Conservation (phyloP, 2,113 vertebrate species). For the Gallinago jamesoni region DNA sequence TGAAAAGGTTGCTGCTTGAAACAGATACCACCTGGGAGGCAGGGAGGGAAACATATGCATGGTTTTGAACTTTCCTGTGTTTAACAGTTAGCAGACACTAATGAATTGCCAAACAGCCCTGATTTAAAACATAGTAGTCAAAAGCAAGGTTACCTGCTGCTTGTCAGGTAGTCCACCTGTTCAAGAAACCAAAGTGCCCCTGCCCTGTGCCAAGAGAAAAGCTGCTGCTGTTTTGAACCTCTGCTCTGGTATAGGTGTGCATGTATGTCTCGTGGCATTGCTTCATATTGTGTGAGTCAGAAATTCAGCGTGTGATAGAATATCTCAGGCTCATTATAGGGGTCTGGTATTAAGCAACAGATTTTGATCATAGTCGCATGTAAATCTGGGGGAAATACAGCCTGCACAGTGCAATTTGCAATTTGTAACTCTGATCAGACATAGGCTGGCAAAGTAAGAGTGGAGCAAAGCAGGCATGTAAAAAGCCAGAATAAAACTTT, state of each 20-base stretch:
- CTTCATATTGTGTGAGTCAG: slow-evolving; percentile 11
- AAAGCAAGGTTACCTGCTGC: slow-evolving; percentile 69
- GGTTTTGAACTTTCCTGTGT: slow-evolving; percentile 76
- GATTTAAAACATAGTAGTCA: slow-evolving; percentile 64
- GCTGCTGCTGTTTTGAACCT: slow-evolving; percentile 67
- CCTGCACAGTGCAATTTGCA: neutral
- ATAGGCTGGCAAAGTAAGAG: neutral
- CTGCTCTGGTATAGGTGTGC: neutral
- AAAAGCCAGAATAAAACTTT: neutral
- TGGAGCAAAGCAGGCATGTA: neutral
- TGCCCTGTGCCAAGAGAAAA: slow-evolving; percentile 70
- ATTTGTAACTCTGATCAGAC: neutral
- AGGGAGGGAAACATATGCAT: slow-evolving; percentile 72
- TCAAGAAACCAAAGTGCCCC: slow-evolving; percentile 58
- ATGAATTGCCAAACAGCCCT: slow-evolving; percentile 75
- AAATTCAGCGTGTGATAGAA: neutral
- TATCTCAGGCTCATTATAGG: slow-evolving; percentile 9
- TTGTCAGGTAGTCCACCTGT: slow-evolving; percentile 76
- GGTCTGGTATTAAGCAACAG: neutral
- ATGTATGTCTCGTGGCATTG: neutral
- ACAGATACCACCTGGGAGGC: slow-evolving; percentile 78
- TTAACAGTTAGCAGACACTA: slow-evolving; percentile 77
- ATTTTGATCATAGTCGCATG: neutral
- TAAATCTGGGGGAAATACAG: slow-evolving; percentile 4
- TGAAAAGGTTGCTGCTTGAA: slow-evolving; percentile 77